Base-by-base conservation (phyloP, 2,888 invertebrate genomes). In the Creontiades dilutus region DNA sequence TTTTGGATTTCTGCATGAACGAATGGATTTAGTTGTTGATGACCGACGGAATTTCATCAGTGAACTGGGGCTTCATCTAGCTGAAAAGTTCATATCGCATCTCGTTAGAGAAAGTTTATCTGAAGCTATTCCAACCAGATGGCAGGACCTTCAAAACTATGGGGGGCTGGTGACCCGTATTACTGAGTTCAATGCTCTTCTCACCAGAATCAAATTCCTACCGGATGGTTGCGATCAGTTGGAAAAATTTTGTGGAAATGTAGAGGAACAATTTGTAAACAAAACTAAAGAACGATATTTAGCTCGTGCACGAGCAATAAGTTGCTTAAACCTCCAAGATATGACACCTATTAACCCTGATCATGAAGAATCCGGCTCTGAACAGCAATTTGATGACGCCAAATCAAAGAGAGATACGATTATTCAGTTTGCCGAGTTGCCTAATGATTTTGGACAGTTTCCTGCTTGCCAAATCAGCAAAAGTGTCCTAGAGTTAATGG, bases 281-380 rank as follows among this genome's bases (percentile, higher is more conserved):
- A 96, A 96, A 92, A 96, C 96, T 87, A 96, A 96, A 91, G 95
- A 96, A 92, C 95, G 96, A 91, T 95, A 97, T 91, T 93, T 97
- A 89, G 95, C 95, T 89, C 94, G 94, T 85, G 97, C 97, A 0
- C 94, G 96, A 57, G 94, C 93, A 90, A 95, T 98, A 80, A 97
- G 98, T 95, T 95, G 95, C 88, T 96, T 96, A 92, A 97, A 98
- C 93, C 94, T 98, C 87, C 97, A 97, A 93, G 95, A 96, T 91
- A 96, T 96, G 92, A 94, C 95, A 16, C 93, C 95, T 92, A 94
- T 90, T 48, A 91, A 93, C 93, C 94, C 13, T 94, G 95, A 91
- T 94, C 95, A 0, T 94, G 94, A 0, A 94, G 94, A 75, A 52
- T 12, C 28, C 0, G n/a, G 46, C 13, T 84, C 55, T 55, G 37